Base-by-base conservation (phyloP, 2,113 vertebrate species). In the Xiphophorus couchianus region DNA sequence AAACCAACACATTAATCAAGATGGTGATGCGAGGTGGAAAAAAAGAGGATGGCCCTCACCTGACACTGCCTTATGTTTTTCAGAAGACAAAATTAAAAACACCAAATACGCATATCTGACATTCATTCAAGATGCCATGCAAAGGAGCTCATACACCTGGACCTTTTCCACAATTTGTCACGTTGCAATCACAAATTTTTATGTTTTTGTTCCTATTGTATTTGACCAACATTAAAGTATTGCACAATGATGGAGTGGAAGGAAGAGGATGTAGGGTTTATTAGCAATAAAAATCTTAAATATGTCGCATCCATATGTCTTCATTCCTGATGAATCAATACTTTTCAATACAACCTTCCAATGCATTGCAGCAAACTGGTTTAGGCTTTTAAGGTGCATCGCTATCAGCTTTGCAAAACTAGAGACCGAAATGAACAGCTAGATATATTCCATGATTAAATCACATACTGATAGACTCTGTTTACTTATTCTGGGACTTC, bases 1-100 rank as follows among this genome's bases (percentile, higher is more conserved):
- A 85, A 76, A 70, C 85, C 91, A 93, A 91, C 77, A 84, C 80
- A 91, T 88, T 78, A 78, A 86, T 89, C 75, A 77, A 71, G 75
- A 70, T 74, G 79, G 4, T 62, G 78, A 76, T 64, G 74, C 30
- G 48, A 71, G 35, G 48, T 71, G 73, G 68, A 70, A 80, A 77
- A 74, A 27, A 60, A 25, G 42, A 44, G 62, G 42, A 3, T 25
- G n/a, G 39, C 51, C 62, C 6, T 69, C 0, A 15, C 8, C 42
- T 4, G 44, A 63, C 33, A 1, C 3, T n/a, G 3, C 22, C 51
- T 11, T 58, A 1, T 12, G 12, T 19, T 37, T 48, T 54, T 64
- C 9, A 33, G 2, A 35, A 68, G 67, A 62, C 6, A 15, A 5
- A 30, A 30, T 51, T 0, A 27, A 71, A 39, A 2, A n/a, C 33